Evolutionary conservation across 1,140 invertebrate species (phyloP).

Genomic region (Meloidogyne floridensis): DNA sequence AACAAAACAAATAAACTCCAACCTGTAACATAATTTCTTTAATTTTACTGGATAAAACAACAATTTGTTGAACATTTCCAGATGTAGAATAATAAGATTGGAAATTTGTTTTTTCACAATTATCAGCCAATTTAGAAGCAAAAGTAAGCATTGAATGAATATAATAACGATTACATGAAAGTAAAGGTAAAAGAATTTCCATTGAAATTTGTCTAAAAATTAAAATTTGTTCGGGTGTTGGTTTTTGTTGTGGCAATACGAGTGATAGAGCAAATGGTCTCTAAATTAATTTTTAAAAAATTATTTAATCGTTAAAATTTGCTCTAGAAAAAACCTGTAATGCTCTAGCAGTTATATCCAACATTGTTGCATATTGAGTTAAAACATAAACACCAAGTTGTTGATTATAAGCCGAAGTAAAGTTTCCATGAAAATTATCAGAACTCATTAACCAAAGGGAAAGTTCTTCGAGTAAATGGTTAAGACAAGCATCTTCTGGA

Average conservation of each 20-base stretch:
- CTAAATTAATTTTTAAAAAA: slow-evolving; percentile 44
- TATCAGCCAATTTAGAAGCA: slow-evolving; percentile 34
- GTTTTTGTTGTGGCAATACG: slow-evolving; percentile 39
- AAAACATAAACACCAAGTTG: slow-evolving; percentile 50
- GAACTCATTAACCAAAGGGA: slow-evolving; percentile 59
- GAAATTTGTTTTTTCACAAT: slow-evolving; percentile 42
- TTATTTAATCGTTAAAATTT: background rate
- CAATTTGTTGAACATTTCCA: slow-evolving; percentile 31
- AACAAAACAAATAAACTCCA: slow-evolving; percentile 6
- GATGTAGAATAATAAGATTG: slow-evolving; percentile 42
- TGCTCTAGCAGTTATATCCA: slow-evolving; percentile 56
- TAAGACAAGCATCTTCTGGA: slow-evolving; percentile 37
- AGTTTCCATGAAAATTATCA: slow-evolving; percentile 56
- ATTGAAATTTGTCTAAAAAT: slow-evolving; percentile 33
- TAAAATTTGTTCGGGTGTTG: slow-evolving; percentile 30
- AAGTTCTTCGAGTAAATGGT: slow-evolving; percentile 47
- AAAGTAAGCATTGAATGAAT: slow-evolving; percentile 42
- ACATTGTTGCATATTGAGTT: slow-evolving; percentile 51
- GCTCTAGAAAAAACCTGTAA: slow-evolving; percentile 48
- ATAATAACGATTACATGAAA: slow-evolving; percentile 52
- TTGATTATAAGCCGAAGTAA: slow-evolving; percentile 49
- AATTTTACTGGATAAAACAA: slow-evolving; percentile 36
- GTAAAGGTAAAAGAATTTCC: slow-evolving; percentile 46
- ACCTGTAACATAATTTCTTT: slow-evolving; percentile 49
- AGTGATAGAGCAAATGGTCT: slow-evolving; percentile 55